Evolutionary conservation across 2,113 vertebrate species (phyloP), one percentile per base, ranked within the genome.

Genomic region (Scomber scombrus): DNA sequence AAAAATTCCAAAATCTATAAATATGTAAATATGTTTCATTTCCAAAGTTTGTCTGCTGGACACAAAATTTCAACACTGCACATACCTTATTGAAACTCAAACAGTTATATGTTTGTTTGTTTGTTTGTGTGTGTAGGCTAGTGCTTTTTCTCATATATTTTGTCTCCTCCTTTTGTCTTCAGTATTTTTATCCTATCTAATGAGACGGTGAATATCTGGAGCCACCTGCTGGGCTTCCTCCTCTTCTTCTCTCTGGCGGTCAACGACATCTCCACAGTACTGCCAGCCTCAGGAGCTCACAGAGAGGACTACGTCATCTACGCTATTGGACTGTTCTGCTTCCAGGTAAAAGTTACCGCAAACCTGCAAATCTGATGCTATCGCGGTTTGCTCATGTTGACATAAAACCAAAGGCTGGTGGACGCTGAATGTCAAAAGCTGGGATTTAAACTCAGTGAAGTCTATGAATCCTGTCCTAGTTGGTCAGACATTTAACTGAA

Each of bases 201-300:
- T 89, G 98, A 99, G 91, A 98, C 97, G 0, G 96, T 99, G 75
- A 99, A 99, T 84, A 99, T 99, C 91, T 99, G 98, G 98, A 99
- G 97, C 93, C 98, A 99, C 87, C 94, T 99, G 70, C 91, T 99
- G 46, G 98, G 98, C 34, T 99, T 99, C 86, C 55, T 98, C 55
- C 95, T 99, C 57, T 99, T 99, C 93, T 97, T 99, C 89, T 89
- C 90, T 1, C 88, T 99, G 82, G 97, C 96, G 31, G 95, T 99
- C 77, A 97, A 98, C 12, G 97, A 99, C 89, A 93, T 98, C 93
- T 95, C 94, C 3, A 92, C 95, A 0, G 95, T 98, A 2, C 93
- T 99, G 88, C 98, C 98, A 0, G 94, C 96, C 0, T 96, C 96
- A 1, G 96, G 97, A 49, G 97, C 97, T 0, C 95, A 96, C 67